phyloP scores from a whole-genome alignment of 2,113 vertebrate genomes.

The Labeo catla region DNA sequence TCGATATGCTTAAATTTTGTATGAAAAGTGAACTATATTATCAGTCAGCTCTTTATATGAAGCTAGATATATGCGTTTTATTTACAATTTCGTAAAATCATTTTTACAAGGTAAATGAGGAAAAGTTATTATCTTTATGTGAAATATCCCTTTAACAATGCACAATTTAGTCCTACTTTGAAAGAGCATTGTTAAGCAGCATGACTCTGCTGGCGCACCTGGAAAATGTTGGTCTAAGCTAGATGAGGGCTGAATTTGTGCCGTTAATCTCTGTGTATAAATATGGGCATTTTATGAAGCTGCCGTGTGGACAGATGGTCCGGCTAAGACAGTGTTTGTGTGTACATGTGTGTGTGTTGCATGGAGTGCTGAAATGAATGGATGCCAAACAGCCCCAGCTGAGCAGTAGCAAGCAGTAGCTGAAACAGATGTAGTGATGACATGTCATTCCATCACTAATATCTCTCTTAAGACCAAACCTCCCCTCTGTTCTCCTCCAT shows the following conservation, averaged over 20 bases:
- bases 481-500: constrained; percentile 9
- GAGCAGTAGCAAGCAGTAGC: constrained; percentile 57
- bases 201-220: neutral
- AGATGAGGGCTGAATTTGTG: neutral
- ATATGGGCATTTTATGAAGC: constrained; percentile 29
- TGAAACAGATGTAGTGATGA: constrained; percentile 62
- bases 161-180: neutral
- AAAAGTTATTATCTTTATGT: neutral
- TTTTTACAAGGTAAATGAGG: neutral
- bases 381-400: constrained; percentile 67
- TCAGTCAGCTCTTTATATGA: neutral
- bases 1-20: too few relatives aligned
- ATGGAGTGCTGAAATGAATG: constrained; percentile 57
- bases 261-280: constrained; percentile 28
- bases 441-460: constrained; percentile 62
- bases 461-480: constrained; percentile 32
- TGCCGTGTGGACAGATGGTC: constrained; percentile 20
- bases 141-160: too few relatives aligned
- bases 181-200: neutral
- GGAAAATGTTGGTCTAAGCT: neutral
- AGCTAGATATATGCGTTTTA: neutral
- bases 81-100: neutral
- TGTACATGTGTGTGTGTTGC: constrained; percentile 34
- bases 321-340: constrained; percentile 31
- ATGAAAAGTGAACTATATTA: neutral